Evolutionary conservation across 2,113 vertebrate genomes (phyloP).

Genomic region (Nicator chloris): DNA sequence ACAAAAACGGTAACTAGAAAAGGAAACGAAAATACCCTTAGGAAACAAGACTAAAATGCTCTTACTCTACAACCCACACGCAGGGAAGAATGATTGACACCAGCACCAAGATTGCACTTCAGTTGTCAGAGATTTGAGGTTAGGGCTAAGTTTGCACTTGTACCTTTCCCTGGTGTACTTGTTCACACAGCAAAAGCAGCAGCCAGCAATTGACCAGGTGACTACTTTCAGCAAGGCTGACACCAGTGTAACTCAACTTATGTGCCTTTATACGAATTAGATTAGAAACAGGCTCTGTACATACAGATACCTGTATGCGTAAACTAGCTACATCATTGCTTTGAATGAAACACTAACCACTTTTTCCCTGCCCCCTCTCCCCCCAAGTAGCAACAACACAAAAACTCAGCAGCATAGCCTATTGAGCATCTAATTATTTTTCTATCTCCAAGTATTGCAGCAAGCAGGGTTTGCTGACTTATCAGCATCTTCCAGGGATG

Average conservation of each 20-base stretch:
- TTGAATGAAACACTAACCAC: background rate
- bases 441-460: background rate
- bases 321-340: background rate
- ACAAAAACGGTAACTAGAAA: background rate
- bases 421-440: constrained; percentile 24
- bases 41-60: background rate
- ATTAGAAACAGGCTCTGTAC: background rate
- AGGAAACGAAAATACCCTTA: background rate
- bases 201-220: background rate
- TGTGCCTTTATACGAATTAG: background rate
- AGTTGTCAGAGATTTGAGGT: background rate
- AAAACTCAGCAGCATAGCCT: background rate
- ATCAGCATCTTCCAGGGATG: constrained; percentile 9
- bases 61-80: background rate
- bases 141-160: background rate
- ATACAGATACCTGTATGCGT: fast-evolving
- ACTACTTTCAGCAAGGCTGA: background rate
- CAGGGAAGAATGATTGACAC: background rate
- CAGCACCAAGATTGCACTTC: background rate
- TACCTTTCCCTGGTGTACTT: background rate
- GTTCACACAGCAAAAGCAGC: background rate
- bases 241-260: background rate
- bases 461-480: background rate
- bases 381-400: background rate
- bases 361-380: background rate